Percentiles rank a stretch among this genome's conserved stretches.
Evolutionary conservation across 2,888 invertebrate species (phyloP).

Genomic region (Synergus gifuensis): DNA sequence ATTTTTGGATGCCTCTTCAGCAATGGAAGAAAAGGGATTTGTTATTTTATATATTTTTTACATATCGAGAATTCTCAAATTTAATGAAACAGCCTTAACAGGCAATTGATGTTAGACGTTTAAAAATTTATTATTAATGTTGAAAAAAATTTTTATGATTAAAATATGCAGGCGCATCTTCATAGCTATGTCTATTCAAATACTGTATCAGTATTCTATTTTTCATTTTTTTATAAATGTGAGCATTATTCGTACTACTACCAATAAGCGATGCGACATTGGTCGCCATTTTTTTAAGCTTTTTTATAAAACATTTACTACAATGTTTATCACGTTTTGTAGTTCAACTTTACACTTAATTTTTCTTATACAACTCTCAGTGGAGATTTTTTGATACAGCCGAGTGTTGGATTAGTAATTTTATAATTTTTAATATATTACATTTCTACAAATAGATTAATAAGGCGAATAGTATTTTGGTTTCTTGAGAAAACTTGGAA

Average conservation of each 20-base stretch:
- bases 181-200: conserved; percentile 63
- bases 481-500: not conserved
- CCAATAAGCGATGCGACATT: conserved; percentile 51
- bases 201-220: conserved; percentile 72
- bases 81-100: not conserved
- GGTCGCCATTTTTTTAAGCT: conserved; percentile 53
- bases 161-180: conserved; percentile 62
- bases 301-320: conserved; percentile 56
- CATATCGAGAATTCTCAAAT: not conserved
- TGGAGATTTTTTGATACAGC: not conserved
- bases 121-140: conserved; percentile 48
- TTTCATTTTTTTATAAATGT: conserved; percentile 47
- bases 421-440: not conserved
- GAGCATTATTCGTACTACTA: conserved; percentile 49
- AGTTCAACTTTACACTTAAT: conserved; percentile 36
- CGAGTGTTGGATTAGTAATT: conserved; percentile 12
- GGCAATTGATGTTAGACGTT: conserved; percentile 52
- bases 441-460: not conserved
- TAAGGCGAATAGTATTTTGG: not conserved
- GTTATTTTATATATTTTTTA: not conserved
- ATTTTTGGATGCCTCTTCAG: not conserved
- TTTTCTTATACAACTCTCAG: conserved; percentile 41
- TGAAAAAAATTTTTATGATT: not conserved
- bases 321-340: conserved; percentile 43
- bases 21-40: not conserved